phyloP scores from a whole-genome alignment of 1,140 invertebrate species.

The Megalopta genalis region DNA sequence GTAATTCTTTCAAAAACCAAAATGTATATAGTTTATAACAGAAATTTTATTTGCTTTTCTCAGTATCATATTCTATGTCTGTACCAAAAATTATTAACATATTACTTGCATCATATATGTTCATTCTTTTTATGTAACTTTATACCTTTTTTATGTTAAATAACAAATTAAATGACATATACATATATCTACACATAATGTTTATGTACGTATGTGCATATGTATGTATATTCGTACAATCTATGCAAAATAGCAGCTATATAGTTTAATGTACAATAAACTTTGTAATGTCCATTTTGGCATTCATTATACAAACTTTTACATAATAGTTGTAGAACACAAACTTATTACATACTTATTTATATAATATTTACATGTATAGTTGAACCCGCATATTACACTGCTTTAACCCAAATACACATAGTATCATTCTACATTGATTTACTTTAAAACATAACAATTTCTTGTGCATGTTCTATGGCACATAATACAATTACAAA shows the following conservation, averaged over 20 bases:
- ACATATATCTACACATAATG: neutral
- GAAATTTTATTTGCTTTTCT: slow-evolving; percentile 35
- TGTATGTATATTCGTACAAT: slow-evolving; percentile 30
- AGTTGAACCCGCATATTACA: slow-evolving; percentile 24
- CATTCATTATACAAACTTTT: slow-evolving; percentile 49
- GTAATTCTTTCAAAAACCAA: neutral
- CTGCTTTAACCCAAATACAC: slow-evolving; percentile 14
- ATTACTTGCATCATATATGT: slow-evolving; percentile 12
- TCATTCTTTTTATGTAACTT: neutral
- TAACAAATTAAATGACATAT: slow-evolving; percentile 19
- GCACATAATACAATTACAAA: slow-evolving; percentile 21
- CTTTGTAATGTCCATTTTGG: slow-evolving; percentile 44
- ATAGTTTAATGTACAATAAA: slow-evolving; percentile 52
- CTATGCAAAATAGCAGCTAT: slow-evolving; percentile 45
- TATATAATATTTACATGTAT: slow-evolving; percentile 49
- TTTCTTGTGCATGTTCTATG: slow-evolving; percentile 46
- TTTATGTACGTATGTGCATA: neutral
- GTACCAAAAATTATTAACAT: slow-evolving; percentile 36
- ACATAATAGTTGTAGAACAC: slow-evolving; percentile 35
- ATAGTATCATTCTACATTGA: slow-evolving; percentile 17
- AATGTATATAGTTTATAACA: slow-evolving; percentile 19
- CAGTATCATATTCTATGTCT: slow-evolving; percentile 15
- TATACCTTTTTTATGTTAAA: slow-evolving; percentile 3
- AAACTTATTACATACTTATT: slow-evolving; percentile 44
- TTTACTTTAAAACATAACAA: slow-evolving; percentile 24